These are phyloP conservation scores for Noctua pronuba DNA, from an alignment of 2,888 invertebrate genomes.

Conservation along the genomic window DNA sequence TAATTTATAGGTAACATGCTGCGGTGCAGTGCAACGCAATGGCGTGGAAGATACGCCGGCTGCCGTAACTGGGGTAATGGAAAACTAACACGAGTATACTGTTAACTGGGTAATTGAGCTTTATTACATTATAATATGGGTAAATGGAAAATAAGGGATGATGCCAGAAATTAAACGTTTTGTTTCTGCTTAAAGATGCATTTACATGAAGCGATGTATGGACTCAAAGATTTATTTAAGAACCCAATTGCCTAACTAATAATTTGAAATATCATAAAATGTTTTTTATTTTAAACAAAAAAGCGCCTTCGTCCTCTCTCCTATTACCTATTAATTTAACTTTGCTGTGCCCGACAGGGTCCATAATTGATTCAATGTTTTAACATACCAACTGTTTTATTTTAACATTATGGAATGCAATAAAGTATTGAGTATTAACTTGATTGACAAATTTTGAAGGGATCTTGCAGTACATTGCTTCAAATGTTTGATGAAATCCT, in stretches of 20 bases:
- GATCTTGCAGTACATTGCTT: too few species aligned
- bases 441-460: too few species aligned
- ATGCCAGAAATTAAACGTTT: not conserved
- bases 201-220: not conserved
- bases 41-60: constrained; percentile 33
- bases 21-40: constrained; percentile 36
- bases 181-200: not conserved
- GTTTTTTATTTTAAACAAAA: too few species aligned
- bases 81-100: constrained; percentile 35
- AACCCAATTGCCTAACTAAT: not conserved
- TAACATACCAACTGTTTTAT: too few species aligned
- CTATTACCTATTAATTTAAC: too few species aligned
- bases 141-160: not conserved
- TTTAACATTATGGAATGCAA: too few species aligned
- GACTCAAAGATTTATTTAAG: not conserved
- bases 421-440: too few species aligned
- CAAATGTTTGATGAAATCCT: not conserved
- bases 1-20: constrained; percentile 48
- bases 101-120: constrained; percentile 37
- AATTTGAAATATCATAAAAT: too few species aligned
- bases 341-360: too few species aligned
- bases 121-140: not conserved
- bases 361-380: too few species aligned
- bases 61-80: constrained; percentile 33
- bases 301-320: too few species aligned